Conservation (phyloP, 2,797 vertebrate species). For the Microchirus variegatus region DNA sequence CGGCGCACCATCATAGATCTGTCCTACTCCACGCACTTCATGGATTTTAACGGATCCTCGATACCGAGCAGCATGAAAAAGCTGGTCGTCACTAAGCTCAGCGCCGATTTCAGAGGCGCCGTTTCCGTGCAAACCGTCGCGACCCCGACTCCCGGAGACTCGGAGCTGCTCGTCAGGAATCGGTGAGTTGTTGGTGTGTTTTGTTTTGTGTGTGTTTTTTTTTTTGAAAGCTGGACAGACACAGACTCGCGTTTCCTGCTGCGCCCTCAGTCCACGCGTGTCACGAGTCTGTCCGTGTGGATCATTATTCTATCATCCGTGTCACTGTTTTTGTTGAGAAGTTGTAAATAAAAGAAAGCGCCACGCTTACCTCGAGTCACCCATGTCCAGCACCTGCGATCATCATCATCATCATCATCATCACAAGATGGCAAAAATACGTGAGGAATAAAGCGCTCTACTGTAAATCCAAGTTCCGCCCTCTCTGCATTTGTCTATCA, state of each 20-base stretch:
- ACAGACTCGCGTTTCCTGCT: not conserved
- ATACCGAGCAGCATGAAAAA: slow-evolving; percentile 91
- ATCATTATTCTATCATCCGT: slow-evolving; percentile 5
- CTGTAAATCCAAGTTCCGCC: slow-evolving; percentile 79
- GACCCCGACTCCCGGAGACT: slow-evolving; percentile 89
- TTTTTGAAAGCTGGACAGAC: slow-evolving; percentile 16
- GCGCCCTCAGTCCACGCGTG: slow-evolving; percentile 26
- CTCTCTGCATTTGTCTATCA: slow-evolving; percentile 78
- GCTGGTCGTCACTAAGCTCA: slow-evolving; percentile 89
- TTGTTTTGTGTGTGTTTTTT: not conserved
- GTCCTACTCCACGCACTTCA: slow-evolving; percentile 93
- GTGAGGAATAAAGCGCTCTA: slow-evolving; percentile 66
- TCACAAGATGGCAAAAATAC: slow-evolving; percentile 72
- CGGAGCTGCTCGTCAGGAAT: slow-evolving; percentile 91
- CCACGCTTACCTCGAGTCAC: slow-evolving; percentile 71
- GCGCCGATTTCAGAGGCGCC: slow-evolving; percentile 88
- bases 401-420: slow-evolving; percentile 68
- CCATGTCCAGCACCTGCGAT: slow-evolving; percentile 71
- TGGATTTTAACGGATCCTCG: slow-evolving; percentile 91
- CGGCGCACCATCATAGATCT: slow-evolving; percentile 87
- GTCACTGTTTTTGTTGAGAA: slow-evolving; percentile 54
- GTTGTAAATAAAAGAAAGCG: slow-evolving; percentile 53
- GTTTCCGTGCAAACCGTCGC: slow-evolving; percentile 80
- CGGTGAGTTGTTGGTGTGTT: slow-evolving; percentile 83
- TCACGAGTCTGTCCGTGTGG: slow-evolving; percentile 18